Evolutionary conservation across 2,113 vertebrate genomes (phyloP).

Genomic region (Pantherophis guttatus): DNA sequence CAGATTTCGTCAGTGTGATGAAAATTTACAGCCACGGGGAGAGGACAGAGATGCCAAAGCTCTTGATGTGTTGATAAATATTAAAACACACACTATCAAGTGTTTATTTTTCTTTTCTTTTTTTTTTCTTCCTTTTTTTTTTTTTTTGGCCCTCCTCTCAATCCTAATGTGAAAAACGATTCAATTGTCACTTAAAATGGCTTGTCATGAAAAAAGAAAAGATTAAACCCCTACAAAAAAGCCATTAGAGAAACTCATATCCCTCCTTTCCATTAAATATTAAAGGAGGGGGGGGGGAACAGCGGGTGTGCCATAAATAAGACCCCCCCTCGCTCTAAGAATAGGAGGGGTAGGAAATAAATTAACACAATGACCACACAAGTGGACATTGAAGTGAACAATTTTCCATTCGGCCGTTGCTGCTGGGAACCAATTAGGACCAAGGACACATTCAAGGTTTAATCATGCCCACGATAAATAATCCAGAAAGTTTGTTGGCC

Average conservation of each 20-base stretch:
- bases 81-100: constrained; percentile 70
- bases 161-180: constrained; percentile 66
- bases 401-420: constrained; percentile 52
- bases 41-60: constrained; percentile 61
- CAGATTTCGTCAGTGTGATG: constrained; percentile 50
- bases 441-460: constrained; percentile 60
- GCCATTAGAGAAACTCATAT: constrained; percentile 78
- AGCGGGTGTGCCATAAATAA: constrained; percentile 74
- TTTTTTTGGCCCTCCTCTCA: neutral
- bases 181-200: constrained; percentile 80
- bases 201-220: constrained; percentile 74
- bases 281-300: neutral
- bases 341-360: constrained; percentile 76
- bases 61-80: constrained; percentile 76
- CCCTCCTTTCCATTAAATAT: constrained; percentile 71
- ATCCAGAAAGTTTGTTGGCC: constrained; percentile 41
- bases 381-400: constrained; percentile 69
- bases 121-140: constrained; percentile 46
- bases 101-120: constrained; percentile 67
- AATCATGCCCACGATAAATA: constrained; percentile 69
- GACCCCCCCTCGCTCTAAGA: constrained; percentile 67
- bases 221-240: constrained; percentile 78
- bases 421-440: constrained; percentile 58
- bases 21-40: constrained; percentile 64
- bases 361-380: constrained; percentile 75